Base-by-base conservation (phyloP, 1,140 invertebrate species). In the Pseudomyrmex dendroicus region DNA sequence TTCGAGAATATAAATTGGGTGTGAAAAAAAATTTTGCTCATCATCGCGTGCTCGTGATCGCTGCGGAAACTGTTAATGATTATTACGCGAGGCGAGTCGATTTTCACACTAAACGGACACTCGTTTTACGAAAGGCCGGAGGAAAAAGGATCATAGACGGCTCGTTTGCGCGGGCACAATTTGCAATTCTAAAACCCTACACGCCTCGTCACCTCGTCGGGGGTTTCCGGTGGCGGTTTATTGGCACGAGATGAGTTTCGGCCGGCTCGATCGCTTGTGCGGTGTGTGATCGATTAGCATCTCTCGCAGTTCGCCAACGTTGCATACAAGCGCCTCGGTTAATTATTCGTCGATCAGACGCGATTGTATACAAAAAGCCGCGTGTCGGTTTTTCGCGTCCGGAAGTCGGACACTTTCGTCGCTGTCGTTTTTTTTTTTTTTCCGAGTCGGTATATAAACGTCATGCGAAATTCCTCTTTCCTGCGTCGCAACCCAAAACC, bases 281-380 rank as follows among this genome's bases (percentile, higher is more conserved):
- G 35, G 35, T 35, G 44, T 59, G 66, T 56, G 46, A 74, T 82
- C 78, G 74, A 78, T 84, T 84, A 77, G 63, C 82, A 70, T 44
- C 10, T 44, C 10, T 73, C 78, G 67, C 44, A 61, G 64, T 25
- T 59, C 56, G 46, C 63, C 52, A 56, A 68, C 46, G 7, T 35
- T 35, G 35, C 35, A 44, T 80, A 59, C 54, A 80, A 84, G 17
- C 48, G 25, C 46, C 46, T 35, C 25, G 50, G 46, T 46, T 83
- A 77, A 63, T 64, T 80, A 80, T 80, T 80, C 66, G 54, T 59
- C 76, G 54, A 72, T 54, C n/a, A 63, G 59, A 50, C n/a, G 63
- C 25, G 74, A 87, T 87, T 82, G 67, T 85, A 85, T 83, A 83
- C 77, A 87, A 87, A 88, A 83, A 73, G 44, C 44, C 50, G 5